Evolutionary conservation across 1,140 invertebrate genomes (phyloP).

Genomic region (Grapholita molesta): DNA sequence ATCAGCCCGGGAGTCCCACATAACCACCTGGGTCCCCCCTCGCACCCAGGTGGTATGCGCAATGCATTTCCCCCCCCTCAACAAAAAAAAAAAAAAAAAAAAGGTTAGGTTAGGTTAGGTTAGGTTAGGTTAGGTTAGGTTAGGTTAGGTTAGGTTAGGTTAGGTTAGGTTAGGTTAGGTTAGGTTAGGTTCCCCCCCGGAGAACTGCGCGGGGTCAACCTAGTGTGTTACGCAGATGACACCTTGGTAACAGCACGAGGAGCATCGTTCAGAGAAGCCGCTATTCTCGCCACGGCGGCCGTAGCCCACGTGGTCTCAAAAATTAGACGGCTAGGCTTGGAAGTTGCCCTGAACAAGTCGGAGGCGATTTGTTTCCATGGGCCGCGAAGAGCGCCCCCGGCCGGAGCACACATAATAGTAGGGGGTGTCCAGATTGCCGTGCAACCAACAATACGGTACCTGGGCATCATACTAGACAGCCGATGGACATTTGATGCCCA

Average conservation of each 20-base stretch:
- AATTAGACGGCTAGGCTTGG: constrained; percentile 18
- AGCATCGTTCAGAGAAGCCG: not conserved
- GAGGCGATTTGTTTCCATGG: constrained; percentile 24
- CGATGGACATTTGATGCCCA: too few species aligned
- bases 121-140: constrained; percentile 9
- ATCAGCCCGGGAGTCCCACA: too few species aligned
- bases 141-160: constrained; percentile 9
- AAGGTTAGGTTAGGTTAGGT: not conserved
- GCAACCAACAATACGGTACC: too few species aligned
- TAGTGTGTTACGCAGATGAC: too few species aligned
- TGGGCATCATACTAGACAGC: too few species aligned
- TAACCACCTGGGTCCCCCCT: too few species aligned
- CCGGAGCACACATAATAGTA: too few species aligned
- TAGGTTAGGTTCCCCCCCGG: too few species aligned
- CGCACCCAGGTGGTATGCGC: too few species aligned
- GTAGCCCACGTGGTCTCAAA: not conserved
- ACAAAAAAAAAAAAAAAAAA: too few species aligned
- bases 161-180: not conserved
- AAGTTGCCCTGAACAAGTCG: constrained; percentile 22
- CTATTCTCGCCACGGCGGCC: not conserved
- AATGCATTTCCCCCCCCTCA: too few species aligned
- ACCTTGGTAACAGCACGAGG: not conserved
- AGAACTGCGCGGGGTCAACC: not conserved
- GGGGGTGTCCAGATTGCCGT: too few species aligned
- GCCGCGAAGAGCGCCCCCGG: not conserved